These are phyloP conservation scores for Tinea trinotella DNA, from an alignment of 2,888 invertebrate genomes.

Conservation along the genomic window DNA sequence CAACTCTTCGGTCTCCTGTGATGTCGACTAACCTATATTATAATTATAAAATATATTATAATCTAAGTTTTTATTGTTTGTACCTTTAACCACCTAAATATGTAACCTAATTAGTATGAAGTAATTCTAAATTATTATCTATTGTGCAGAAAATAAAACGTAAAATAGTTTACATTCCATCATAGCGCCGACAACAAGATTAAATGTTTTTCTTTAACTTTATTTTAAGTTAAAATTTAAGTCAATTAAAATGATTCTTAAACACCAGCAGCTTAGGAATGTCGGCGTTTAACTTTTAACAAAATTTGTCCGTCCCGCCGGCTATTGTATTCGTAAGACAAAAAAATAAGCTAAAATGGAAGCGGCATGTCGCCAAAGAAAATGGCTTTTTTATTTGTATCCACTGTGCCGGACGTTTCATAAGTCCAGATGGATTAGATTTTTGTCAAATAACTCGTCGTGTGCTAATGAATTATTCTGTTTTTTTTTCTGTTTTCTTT, in stretches of 20 bases:
- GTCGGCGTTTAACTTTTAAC: constrained; percentile 51
- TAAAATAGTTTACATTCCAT: not conserved
- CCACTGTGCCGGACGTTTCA: not conserved
- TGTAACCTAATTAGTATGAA: too few relatives aligned
- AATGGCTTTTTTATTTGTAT: not conserved
- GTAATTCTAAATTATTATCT: too few relatives aligned
- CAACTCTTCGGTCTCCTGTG: too few relatives aligned
- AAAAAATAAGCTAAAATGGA: constrained; percentile 31
- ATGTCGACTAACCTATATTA: too few relatives aligned
- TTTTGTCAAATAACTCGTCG: not conserved
- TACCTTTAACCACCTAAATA: too few relatives aligned
- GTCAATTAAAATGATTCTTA: constrained; percentile 67
- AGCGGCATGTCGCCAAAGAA: constrained; percentile 52
- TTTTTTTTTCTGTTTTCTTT: not conserved
- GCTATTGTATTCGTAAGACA: constrained; percentile 48
- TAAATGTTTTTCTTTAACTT: constrained; percentile 33
- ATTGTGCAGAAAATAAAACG: too few relatives aligned
- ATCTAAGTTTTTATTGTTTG: too few relatives aligned
- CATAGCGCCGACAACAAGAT: not conserved
- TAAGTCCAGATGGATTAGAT: not conserved
- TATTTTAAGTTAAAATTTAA: constrained; percentile 58
- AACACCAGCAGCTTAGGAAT: constrained; percentile 58
- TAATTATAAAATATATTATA: too few relatives aligned
- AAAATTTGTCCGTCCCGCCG: not conserved
- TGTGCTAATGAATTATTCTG: not conserved